These are phyloP conservation scores for Ormyrus pomaceus DNA, from an alignment of 2,888 invertebrate genomes.

Conservation along the genomic window DNA sequence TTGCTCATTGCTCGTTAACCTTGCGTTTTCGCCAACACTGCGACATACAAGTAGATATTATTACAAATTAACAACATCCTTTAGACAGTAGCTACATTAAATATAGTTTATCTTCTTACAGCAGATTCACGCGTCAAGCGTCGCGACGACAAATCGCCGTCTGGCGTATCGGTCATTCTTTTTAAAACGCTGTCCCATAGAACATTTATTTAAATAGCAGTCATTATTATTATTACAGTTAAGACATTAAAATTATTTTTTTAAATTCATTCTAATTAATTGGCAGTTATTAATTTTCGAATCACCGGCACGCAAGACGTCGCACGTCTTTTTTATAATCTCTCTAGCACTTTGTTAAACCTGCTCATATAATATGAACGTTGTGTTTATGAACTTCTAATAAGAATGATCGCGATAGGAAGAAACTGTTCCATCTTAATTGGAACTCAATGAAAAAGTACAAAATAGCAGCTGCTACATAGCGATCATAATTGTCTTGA, in stretches of 20 bases:
- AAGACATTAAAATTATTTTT: slow-evolving; percentile 27
- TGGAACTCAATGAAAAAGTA: slow-evolving; percentile 52
- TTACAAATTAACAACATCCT: slow-evolving; percentile 71
- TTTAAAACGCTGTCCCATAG: not conserved
- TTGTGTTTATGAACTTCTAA: slow-evolving; percentile 41
- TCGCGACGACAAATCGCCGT: slow-evolving; percentile 41
- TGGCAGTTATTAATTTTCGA: slow-evolving; percentile 42
- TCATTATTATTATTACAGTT: slow-evolving; percentile 38
- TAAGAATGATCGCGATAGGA: slow-evolving; percentile 51
- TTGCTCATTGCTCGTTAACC: slow-evolving; percentile 49
- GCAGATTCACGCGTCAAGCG: slow-evolving; percentile 57
- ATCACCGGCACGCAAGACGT: slow-evolving; percentile 50
- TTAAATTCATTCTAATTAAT: slow-evolving; percentile 33
- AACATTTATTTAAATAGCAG: slow-evolving; percentile 36
- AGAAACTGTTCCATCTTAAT: slow-evolving; percentile 48
- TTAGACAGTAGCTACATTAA: slow-evolving; percentile 67
- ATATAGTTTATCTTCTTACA: slow-evolving; percentile 70
- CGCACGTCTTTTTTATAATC: slow-evolving; percentile 45
- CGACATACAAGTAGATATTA: slow-evolving; percentile 62
- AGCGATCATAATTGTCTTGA: slow-evolving; percentile 31
- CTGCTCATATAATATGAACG: slow-evolving; percentile 45
- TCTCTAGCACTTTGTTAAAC: slow-evolving; percentile 52
- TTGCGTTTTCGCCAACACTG: slow-evolving; percentile 45
- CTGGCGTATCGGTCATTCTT: slow-evolving; percentile 51
- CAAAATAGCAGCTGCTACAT: slow-evolving; percentile 40